Conservation (phyloP, 2,113 vertebrate species). For the Cisticola juncidis region DNA sequence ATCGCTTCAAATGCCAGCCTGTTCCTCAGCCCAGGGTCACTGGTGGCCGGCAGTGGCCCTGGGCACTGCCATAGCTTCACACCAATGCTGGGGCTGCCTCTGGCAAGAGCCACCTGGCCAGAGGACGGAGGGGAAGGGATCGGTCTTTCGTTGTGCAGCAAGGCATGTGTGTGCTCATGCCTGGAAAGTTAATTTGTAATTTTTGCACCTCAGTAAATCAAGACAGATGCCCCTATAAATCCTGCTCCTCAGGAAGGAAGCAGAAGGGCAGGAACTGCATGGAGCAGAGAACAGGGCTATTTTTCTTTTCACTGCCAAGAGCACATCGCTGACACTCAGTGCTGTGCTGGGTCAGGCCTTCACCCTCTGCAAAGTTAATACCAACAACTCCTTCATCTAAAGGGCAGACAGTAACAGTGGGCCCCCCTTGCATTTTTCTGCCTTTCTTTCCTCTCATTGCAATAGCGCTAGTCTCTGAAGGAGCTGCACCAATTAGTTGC, state of each 20-base stretch:
- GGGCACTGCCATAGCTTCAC: background rate
- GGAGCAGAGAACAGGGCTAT: background rate
- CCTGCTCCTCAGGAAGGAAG: background rate
- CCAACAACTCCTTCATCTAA: conserved; percentile 30
- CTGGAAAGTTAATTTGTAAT: background rate
- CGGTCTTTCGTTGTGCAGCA: background rate
- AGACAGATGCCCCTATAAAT: conserved; percentile 18
- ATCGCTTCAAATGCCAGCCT: background rate
- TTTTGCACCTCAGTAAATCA: conserved; percentile 6
- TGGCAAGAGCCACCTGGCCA: rapidly evolving
- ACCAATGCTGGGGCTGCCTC: rapidly evolving
- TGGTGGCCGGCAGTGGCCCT: rapidly evolving
- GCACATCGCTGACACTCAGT: background rate
- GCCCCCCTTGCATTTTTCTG: background rate
- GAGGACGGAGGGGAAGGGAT: background rate
- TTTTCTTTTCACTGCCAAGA: conserved; percentile 32
- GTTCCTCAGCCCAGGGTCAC: background rate
- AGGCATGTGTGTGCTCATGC: rapidly evolving
- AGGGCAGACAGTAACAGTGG: background rate
- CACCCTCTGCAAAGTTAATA: conserved; percentile 27
- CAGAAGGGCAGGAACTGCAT: background rate
- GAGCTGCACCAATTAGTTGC: conserved; percentile 37
- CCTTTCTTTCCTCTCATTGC: background rate
- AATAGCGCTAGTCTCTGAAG: conserved; percentile 11
- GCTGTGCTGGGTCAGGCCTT: conserved; percentile 41